Evolutionary conservation across 1,140 invertebrate species (phyloP).

Genomic region (Zelostemma sp.): DNA sequence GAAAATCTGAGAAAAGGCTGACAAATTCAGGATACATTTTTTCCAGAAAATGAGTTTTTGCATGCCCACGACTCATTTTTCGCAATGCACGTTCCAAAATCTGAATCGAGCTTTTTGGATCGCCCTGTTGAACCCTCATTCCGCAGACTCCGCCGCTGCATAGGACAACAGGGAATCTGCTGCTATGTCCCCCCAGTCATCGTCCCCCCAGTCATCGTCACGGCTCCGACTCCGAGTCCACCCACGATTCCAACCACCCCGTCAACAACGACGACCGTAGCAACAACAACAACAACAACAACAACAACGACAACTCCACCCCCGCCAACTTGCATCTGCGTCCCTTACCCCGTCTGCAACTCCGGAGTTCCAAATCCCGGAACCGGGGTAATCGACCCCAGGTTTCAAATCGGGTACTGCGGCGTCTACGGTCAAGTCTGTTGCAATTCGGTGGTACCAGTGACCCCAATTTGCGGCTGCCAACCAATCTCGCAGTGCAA

Average conservation of each 20-base stretch:
- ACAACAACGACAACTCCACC: slow-evolving; percentile 21
- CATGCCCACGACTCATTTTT: too few relatives aligned
- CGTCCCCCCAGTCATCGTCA: slow-evolving; percentile 18
- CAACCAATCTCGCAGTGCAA: slow-evolving; percentile 22
- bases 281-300: slow-evolving; percentile 20
- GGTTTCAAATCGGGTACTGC: slow-evolving; percentile 42
- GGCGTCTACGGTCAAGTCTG: slow-evolving; percentile 13
- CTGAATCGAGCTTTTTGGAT: too few relatives aligned
- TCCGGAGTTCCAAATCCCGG: slow-evolving; percentile 25
- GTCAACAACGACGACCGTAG: slow-evolving; percentile 23
- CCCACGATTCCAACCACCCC: slow-evolving; percentile 28
- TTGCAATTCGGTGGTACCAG: slow-evolving; percentile 10
- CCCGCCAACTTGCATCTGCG: slow-evolving; percentile 57
- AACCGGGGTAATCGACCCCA: slow-evolving; percentile 54
- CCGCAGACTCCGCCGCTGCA: too few relatives aligned
- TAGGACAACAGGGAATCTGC: too few relatives aligned
- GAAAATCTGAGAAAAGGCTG: too few relatives aligned
- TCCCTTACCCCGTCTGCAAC: slow-evolving; percentile 65
- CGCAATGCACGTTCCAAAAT: too few relatives aligned
- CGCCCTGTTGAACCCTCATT: too few relatives aligned
- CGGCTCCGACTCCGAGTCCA: slow-evolving; percentile 23
- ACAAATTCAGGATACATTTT: too few relatives aligned
- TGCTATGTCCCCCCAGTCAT: too few relatives aligned
- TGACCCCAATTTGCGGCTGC: slow-evolving; percentile 25
- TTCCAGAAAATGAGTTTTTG: too few relatives aligned